A percentile compares a stretch with the other conserved stretches of the same genome.
Evolutionary conservation across 2,113 vertebrate genomes (phyloP).

Genomic region (Cettia cetti): DNA sequence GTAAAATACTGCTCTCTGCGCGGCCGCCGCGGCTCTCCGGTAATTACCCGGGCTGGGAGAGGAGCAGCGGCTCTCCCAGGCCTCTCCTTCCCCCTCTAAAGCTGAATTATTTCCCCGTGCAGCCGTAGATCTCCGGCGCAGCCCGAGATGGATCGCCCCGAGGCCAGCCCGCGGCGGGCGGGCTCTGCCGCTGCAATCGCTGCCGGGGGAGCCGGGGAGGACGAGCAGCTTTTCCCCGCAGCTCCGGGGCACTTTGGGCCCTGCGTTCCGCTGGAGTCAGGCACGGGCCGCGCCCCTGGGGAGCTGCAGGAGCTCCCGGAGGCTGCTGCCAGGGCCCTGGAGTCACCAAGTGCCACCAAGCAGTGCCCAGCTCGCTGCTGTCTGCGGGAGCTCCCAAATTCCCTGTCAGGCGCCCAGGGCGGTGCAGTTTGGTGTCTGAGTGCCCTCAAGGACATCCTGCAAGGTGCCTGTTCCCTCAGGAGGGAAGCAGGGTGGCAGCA

Average conservation of each 20-base stretch:
- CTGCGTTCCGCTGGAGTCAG: not conserved
- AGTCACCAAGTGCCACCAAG: not conserved
- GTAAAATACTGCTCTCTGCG: not conserved
- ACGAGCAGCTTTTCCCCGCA: not conserved
- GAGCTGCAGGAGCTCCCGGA: not conserved
- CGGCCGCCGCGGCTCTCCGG: not conserved
- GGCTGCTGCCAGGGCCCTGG: not conserved
- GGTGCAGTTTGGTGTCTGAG: not conserved
- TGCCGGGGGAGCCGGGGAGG: not conserved
- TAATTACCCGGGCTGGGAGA: not conserved
- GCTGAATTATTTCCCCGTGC: not conserved
- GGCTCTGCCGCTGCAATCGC: not conserved
- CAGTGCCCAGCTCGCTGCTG: not conserved
- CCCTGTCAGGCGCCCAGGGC: not conserved
- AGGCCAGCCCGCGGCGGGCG: not conserved
- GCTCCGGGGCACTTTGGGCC: not conserved
- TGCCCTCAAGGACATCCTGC: not conserved
- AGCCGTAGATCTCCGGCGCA: not conserved
- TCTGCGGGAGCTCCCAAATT: not conserved
- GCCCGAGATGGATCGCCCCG: not conserved
- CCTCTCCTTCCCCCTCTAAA: not conserved
- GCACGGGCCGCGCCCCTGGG: not conserved
- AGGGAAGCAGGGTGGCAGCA: not conserved
- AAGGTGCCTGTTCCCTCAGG: too few species aligned
- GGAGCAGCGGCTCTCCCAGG: not conserved